These are phyloP conservation scores for Propsilocerus akamusi DNA, from an alignment of 1,140 invertebrate species.

Conservation along the genomic window DNA sequence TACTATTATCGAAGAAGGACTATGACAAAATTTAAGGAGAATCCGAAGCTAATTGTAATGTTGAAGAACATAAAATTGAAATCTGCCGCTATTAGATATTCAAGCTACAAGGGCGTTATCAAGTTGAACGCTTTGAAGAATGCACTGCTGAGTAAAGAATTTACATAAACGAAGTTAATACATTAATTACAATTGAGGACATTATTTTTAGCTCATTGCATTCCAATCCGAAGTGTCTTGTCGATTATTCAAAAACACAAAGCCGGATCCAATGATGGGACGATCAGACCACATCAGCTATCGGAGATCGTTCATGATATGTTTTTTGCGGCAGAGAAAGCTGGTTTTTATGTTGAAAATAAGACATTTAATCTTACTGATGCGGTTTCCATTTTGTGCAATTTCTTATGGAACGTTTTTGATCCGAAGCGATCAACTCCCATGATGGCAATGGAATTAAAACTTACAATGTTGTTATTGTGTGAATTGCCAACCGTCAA, in stretches of 20 bases:
- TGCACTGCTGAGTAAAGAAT: not conserved
- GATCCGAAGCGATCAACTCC: conserved; percentile 21
- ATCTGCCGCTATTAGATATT: too few species aligned
- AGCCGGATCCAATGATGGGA: conserved; percentile 12
- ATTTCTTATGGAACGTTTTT: conserved; percentile 22
- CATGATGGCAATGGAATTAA: conserved; percentile 19
- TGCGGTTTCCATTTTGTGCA: conserved; percentile 13
- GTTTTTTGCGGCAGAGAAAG: conserved; percentile 19
- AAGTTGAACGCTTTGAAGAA: too few species aligned
- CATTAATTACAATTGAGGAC: not conserved
- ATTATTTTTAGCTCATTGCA: conserved; percentile 13
- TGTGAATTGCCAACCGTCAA: conserved; percentile 14
- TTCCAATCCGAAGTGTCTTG: conserved; percentile 18
- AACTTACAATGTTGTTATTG: conserved; percentile 17
- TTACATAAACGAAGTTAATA: not conserved
- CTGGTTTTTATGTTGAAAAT: conserved; percentile 16
- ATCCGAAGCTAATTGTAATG: too few species aligned
- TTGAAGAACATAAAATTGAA: too few species aligned
- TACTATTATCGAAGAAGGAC: too few species aligned
- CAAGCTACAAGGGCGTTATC: too few species aligned
- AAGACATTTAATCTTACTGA: conserved; percentile 13
- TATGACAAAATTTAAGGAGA: too few species aligned
- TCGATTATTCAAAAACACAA: conserved; percentile 17
- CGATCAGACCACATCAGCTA: conserved; percentile 19
- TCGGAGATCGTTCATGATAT: conserved; percentile 20